A percentile compares a stretch with the other conserved stretches of the same genome.
These are phyloP conservation scores for Erannis defoliaria DNA, from an alignment of 2,888 invertebrate genomes.

Conservation along the genomic window DNA sequence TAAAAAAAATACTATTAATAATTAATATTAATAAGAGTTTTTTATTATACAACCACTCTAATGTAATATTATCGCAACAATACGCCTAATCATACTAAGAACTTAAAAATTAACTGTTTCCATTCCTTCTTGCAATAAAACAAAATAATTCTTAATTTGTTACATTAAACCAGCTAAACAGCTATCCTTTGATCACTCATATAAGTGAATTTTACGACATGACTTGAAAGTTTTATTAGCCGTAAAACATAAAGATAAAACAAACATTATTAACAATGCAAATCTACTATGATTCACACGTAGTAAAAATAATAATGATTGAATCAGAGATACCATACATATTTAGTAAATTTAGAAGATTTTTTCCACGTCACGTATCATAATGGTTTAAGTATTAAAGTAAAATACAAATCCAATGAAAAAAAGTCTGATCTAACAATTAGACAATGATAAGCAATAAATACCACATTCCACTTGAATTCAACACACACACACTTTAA, in stretches of 20 bases:
- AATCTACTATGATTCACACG: slow-evolving; percentile 52
- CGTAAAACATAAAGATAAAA: slow-evolving; percentile 48
- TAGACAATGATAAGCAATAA: too few relatives aligned
- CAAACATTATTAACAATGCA: slow-evolving; percentile 47
- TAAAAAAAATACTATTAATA: too few relatives aligned
- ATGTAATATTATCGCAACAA: too few relatives aligned
- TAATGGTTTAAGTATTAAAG: neutral
- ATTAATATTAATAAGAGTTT: too few relatives aligned
- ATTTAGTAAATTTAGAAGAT: slow-evolving; percentile 5
- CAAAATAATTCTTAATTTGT: slow-evolving; percentile 11
- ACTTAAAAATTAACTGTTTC: neutral
- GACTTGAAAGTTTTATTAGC: slow-evolving; percentile 48
- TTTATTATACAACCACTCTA: too few relatives aligned
- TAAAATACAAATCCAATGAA: too few relatives aligned
- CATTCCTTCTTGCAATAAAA: neutral
- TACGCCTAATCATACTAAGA: neutral
- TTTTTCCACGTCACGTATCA: neutral
- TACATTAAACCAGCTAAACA: slow-evolving; percentile 12
- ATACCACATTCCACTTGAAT: too few relatives aligned
- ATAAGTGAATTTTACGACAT: slow-evolving; percentile 34
- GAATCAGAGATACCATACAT: slow-evolving; percentile 14
- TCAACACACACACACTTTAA: too few relatives aligned
- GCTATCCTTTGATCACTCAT: slow-evolving; percentile 37
- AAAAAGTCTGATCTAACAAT: too few relatives aligned
- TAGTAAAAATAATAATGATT: slow-evolving; percentile 44